Base-by-base conservation (phyloP, 1,140 invertebrate species). In the Drosophila mayri region DNA sequence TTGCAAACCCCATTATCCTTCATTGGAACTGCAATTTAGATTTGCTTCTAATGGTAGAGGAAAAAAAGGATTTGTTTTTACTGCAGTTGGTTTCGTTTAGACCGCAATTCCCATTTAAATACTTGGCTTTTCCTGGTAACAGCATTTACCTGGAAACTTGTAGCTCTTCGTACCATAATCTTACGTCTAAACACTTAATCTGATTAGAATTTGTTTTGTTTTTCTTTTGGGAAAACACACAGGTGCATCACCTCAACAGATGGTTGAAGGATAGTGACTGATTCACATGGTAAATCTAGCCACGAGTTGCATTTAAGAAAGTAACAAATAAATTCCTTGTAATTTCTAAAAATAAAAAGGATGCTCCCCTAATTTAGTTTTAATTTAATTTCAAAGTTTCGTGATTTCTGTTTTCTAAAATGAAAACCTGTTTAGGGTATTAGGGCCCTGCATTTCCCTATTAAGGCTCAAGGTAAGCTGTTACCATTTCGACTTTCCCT, bases 1-100 rank as follows among this genome's bases (percentile, higher is more conserved):
- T 54, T 14, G 20, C 30, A 49, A 44, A 67, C 30, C 66, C 66
- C 16, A 52, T 61, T 54, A 35, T 25, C 47, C 4, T 46, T 28
- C 57, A 22, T 30, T 61, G 63, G 22, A 46, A 62, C 10, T 46
- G 30, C 57, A 16, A 22, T 54, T 54, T 54, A 16, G 18, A 30
- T 49, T 49, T 49, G 16, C 2, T 30, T 4, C 28, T 20, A 52
- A 32, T 35, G 28, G 49, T 14, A 30, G n/a, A 4, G 25, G 1
- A 37, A 20, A 1, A 22, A 37, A 54, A 8, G 12, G 3, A 16
- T 54, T 20, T 35, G 4, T 16, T 22, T 37, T 54, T 54, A 54
- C 30, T 10, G 32, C 18, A n/a, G n/a, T n/a, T n/a, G n/a, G n/a
- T n/a, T n/a, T n/a, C n/a, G n/a, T n/a, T n/a, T n/a, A n/a, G n/a